These are phyloP conservation scores for Tadarida brasiliensis DNA, from an alignment of 2,797 vertebrate genomes.

Conservation along the genomic window DNA sequence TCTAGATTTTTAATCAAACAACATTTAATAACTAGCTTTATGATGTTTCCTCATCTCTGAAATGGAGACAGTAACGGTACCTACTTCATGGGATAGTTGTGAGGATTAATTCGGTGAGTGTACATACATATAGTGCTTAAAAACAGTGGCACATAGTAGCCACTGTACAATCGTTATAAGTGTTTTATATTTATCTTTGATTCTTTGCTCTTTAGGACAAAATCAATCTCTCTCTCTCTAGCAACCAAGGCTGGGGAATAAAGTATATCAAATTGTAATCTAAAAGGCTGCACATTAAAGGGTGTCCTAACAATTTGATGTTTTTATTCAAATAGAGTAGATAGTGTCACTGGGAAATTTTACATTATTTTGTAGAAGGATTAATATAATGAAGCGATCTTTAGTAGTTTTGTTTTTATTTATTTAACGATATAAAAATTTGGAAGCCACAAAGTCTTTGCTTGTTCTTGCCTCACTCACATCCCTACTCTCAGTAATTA, in stretches of 20 bases:
- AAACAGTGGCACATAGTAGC: not conserved
- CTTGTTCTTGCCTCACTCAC: not conserved
- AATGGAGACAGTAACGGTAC: not conserved
- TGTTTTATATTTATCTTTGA: not conserved
- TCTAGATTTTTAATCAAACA: conserved; percentile 36
- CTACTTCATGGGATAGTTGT: not conserved
- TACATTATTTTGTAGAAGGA: not conserved
- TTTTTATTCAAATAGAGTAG: conserved; percentile 30
- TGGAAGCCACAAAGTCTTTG: conserved; percentile 21
- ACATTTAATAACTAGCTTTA: not conserved
- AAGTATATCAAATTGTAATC: not conserved
- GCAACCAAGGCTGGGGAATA: not conserved
- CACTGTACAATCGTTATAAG: not conserved
- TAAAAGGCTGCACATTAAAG: not conserved
- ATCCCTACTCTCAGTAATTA: not conserved
- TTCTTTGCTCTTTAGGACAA: conserved; percentile 3
- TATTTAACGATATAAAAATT: not conserved
- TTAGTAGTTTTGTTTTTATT: conserved; percentile 44
- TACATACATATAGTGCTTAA: not conserved
- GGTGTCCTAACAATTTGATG: not conserved
- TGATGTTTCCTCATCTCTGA: not conserved
- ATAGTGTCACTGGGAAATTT: not conserved
- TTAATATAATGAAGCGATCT: not conserved
- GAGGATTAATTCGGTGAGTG: not conserved
- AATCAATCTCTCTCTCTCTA: not conserved